Conservation (phyloP, 2,797 vertebrate genomes). For the Loriculus beryllinus region DNA sequence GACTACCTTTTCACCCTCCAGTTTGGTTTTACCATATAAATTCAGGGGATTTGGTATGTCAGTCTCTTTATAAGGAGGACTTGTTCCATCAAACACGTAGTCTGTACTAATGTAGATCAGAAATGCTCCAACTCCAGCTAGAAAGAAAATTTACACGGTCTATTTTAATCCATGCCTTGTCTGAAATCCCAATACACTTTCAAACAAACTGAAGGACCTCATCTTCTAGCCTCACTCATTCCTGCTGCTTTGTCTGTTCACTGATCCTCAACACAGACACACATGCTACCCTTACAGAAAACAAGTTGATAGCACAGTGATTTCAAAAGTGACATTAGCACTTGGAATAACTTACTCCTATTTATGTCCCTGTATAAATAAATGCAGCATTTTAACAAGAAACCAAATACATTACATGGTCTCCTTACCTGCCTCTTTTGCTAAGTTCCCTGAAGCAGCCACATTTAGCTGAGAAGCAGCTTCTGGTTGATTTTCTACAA, state of each 20-base stretch:
- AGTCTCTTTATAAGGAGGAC: slow-evolving; percentile 91
- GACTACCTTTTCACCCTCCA: slow-evolving; percentile 90
- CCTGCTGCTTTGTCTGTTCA: neutral
- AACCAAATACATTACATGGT: neutral
- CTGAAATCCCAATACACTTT: neutral
- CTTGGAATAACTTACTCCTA: rapidly evolving
- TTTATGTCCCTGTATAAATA: neutral
- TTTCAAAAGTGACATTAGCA: neutral
- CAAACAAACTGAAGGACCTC: neutral
- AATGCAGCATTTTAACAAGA: neutral
- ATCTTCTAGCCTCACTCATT: neutral
- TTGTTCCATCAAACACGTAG: slow-evolving; percentile 94
- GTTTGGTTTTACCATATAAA: slow-evolving; percentile 91
- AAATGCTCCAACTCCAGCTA: slow-evolving; percentile 82
- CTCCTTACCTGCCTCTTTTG: slow-evolving; percentile 90
- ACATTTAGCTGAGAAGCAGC: slow-evolving; percentile 90
- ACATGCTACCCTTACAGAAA: rapidly evolving
- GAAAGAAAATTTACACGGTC: neutral
- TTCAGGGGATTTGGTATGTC: slow-evolving; percentile 90
- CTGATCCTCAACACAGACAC: neutral
- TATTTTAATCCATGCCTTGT: neutral
- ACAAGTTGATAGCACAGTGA: rapidly evolving
- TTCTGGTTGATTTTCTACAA: slow-evolving; percentile 89
- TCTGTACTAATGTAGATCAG: slow-evolving; percentile 94
- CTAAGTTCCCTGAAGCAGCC: slow-evolving; percentile 85